phyloP scores from a whole-genome alignment of 2,888 invertebrate species.

The Microplitis manilae region DNA sequence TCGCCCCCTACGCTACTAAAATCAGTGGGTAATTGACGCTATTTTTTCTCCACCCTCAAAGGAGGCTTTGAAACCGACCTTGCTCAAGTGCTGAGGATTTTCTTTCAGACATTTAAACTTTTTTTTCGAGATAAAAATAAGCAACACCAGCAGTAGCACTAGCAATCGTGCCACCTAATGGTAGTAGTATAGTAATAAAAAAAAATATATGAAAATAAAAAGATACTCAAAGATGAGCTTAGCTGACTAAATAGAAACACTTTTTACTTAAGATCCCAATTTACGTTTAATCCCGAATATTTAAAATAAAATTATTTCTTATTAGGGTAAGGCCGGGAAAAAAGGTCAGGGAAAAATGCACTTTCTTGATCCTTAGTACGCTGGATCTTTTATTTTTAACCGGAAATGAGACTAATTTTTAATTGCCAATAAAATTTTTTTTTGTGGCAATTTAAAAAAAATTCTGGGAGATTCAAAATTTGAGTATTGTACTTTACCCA shows the following conservation, averaged over 20 bases:
- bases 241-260: conserved; percentile 68
- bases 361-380: no score
- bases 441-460: no score
- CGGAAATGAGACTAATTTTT: no score
- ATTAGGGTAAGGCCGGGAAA: background rate
- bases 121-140: conserved; percentile 31
- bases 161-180: conserved; percentile 19
- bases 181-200: background rate
- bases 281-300: background rate
- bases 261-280: conserved; percentile 51
- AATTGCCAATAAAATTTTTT: no score
- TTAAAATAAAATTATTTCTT: conserved; percentile 6
- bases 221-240: conserved; percentile 63
- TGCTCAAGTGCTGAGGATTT: conserved; percentile 30
- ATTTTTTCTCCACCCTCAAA: conserved; percentile 54
- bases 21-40: conserved; percentile 70
- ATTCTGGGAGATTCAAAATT: no score
- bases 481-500: no score
- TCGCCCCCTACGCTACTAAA: conserved; percentile 58
- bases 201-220: conserved; percentile 52
- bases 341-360: no score
- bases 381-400: no score
- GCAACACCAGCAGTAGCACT: conserved; percentile 8
- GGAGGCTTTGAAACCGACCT: conserved; percentile 42
- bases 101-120: conserved; percentile 14